phyloP scores from a whole-genome alignment of 35 echinoderm and acorn worm genomes.

The Acanthaster planci region DNA sequence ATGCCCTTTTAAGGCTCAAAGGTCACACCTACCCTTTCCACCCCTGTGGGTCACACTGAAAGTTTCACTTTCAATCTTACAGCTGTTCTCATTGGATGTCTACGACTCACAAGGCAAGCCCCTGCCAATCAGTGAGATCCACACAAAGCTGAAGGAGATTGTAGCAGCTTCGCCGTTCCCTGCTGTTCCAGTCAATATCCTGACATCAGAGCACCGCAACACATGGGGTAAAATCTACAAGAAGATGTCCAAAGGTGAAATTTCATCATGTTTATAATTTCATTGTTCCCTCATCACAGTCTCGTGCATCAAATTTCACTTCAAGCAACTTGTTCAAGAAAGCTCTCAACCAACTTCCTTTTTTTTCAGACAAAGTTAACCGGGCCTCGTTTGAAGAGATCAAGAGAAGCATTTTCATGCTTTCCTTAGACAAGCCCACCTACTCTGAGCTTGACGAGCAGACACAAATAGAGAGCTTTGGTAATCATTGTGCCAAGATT shows the following conservation, averaged over 20 bases:
- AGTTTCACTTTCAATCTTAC: not conserved
- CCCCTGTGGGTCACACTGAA: no score
- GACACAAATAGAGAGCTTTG: not conserved
- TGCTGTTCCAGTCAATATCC: constrained; percentile 64
- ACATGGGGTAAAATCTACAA: constrained; percentile 91
- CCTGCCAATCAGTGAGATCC: constrained; percentile 61
- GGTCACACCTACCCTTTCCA: no score
- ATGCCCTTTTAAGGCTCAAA: no score
- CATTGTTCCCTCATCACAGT: no score
- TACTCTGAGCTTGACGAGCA: not conserved
- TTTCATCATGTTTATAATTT: no score
- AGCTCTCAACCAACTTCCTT: no score
- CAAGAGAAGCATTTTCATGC: constrained; percentile 68
- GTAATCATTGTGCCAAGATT: constrained; percentile 40
- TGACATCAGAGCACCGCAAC: constrained; percentile 85
- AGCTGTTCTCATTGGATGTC: constrained; percentile 85
- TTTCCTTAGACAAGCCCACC: constrained; percentile 59
- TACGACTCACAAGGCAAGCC: constrained; percentile 55
- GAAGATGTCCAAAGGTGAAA: constrained; percentile 77
- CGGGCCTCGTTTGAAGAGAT: constrained; percentile 67
- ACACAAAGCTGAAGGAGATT: constrained; percentile 65
- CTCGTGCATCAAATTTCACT: not conserved
- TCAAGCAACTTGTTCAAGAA: not conserved
- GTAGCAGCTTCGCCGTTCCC: constrained; percentile 49
- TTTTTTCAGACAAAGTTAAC: constrained; percentile 65